Evolutionary conservation across 2,797 vertebrate species (phyloP).

Genomic region (Galago senegalensis): DNA sequence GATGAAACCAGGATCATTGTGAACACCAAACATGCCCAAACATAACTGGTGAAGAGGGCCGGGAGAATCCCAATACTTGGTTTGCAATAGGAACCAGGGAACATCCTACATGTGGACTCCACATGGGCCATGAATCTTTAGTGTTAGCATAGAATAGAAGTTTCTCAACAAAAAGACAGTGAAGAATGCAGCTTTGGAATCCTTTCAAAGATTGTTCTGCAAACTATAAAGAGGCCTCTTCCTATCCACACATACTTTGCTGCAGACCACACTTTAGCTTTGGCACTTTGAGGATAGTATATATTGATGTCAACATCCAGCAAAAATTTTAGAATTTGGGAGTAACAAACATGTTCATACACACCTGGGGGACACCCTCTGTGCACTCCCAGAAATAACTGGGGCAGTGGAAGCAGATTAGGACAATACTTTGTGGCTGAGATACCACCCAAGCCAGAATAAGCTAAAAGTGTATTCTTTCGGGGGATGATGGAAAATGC

Average conservation of each 20-base stretch:
- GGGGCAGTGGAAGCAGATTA: background rate
- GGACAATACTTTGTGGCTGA: background rate
- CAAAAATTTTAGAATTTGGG: constrained; percentile 14
- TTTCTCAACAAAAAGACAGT: background rate
- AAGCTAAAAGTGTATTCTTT: constrained; percentile 24
- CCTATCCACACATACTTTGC: background rate
- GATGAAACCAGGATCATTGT: constrained; percentile 39
- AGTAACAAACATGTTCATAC: background rate
- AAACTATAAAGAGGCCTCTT: background rate
- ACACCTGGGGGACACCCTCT: background rate
- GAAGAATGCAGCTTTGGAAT: background rate
- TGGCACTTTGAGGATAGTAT: background rate
- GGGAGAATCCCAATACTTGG: background rate
- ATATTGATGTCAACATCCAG: background rate
- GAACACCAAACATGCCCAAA: background rate
- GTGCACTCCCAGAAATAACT: background rate
- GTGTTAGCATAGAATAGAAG: background rate
- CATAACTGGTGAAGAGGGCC: background rate
- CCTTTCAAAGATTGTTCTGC: background rate
- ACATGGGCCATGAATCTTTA: background rate
- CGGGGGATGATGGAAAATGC: background rate
- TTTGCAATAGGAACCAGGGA: background rate
- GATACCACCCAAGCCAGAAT: background rate
- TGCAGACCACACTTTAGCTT: background rate
- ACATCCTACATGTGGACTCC: background rate